Evolutionary conservation across 2,113 vertebrate genomes (phyloP).

Genomic region (Genyomyrus donnyi): DNA sequence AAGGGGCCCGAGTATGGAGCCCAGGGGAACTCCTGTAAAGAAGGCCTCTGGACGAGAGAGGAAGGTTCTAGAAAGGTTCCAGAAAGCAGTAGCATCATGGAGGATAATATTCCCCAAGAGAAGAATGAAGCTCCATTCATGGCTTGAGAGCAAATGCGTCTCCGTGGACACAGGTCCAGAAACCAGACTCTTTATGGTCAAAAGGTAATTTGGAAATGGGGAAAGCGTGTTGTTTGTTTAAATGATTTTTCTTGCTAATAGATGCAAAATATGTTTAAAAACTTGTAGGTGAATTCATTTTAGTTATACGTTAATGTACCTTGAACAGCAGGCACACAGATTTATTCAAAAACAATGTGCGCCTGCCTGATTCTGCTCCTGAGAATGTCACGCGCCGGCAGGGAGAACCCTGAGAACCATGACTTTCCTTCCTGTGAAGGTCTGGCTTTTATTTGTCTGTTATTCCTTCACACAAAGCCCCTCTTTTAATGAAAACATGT

Average conservation of each 20-base stretch:
- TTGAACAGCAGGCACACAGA: background rate
- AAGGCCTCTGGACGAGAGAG: background rate
- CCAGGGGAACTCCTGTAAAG: background rate
- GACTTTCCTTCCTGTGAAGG: background rate
- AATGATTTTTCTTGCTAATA: background rate
- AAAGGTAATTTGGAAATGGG: background rate
- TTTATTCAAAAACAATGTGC: background rate
- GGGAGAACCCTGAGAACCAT: background rate
- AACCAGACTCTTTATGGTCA: background rate
- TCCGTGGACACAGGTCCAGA: background rate
- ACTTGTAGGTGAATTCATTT: background rate
- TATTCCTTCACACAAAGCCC: background rate
- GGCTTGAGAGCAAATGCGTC: background rate
- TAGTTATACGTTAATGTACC: background rate
- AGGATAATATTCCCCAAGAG: background rate
- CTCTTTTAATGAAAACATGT: background rate
- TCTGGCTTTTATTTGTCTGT: slow-evolving; percentile 3
- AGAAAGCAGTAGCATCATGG: background rate
- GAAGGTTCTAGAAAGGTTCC: background rate
- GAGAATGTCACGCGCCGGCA: background rate
- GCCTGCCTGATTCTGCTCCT: background rate
- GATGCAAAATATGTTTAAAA: background rate
- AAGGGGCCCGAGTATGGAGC: background rate
- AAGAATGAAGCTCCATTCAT: background rate
- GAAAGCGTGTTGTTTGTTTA: background rate